A percentile compares a stretch with the other conserved stretches of the same genome.
phyloP scores from a whole-genome alignment of 2,797 vertebrate genomes.

The Orientallactaga sibirica region DNA sequence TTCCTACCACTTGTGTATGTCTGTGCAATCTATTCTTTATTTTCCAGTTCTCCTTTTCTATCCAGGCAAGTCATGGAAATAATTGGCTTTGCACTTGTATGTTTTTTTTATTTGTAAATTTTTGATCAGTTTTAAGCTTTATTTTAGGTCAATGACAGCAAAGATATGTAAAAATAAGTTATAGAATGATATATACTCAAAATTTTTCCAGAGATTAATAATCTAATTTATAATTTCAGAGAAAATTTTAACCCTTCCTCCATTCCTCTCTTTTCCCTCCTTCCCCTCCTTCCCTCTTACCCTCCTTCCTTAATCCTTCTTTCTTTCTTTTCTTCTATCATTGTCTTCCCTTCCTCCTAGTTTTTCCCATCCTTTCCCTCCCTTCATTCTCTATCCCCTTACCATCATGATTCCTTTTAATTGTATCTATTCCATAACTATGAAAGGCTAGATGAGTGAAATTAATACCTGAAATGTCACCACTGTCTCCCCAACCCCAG shows the following conservation, averaged over 20 bases:
- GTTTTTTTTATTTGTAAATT: neutral
- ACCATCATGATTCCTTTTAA: neutral
- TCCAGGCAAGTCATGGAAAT: neutral
- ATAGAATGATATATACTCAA: neutral
- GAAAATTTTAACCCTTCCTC: neutral
- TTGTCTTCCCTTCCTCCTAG: neutral
- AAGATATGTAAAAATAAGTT: neutral
- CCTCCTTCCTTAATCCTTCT: neutral
- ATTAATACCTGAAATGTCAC: neutral
- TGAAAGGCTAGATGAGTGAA: neutral
- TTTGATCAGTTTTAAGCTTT: neutral
- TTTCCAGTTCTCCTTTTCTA: neutral
- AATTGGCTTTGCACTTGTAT: neutral
- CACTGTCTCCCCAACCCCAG: neutral
- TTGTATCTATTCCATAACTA: neutral
- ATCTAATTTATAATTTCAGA: neutral
- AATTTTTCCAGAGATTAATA: neutral
- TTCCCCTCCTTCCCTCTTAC: no score
- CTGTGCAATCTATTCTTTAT: neutral
- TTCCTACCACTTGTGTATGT: neutral
- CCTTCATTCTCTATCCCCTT: no score
- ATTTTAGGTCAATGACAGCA: neutral
- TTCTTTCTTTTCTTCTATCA: neutral
- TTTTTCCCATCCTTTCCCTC: rapidly evolving
- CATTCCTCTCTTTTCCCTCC: no score